These are phyloP conservation scores for Corbicula japonica DNA, from an alignment of 2,888 invertebrate genomes.

Conservation along the genomic window DNA sequence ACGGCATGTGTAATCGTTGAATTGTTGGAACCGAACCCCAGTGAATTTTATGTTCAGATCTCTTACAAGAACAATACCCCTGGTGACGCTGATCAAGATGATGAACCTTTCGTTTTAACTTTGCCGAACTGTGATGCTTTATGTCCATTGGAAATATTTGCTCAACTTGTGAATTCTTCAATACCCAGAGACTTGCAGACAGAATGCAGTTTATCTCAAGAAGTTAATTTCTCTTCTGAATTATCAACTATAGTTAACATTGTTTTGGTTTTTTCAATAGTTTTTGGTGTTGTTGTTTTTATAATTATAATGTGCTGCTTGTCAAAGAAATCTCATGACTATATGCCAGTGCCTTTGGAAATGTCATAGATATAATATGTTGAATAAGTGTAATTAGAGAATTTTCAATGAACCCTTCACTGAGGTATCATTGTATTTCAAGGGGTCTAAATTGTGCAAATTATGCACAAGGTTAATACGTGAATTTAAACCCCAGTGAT, in stretches of 20 bases:
- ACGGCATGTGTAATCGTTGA: slow-evolving; percentile 62
- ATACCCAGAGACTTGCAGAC: slow-evolving; percentile 26
- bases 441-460: too few species aligned
- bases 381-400: too few species aligned
- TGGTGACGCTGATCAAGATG: slow-evolving; percentile 39
- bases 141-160: slow-evolving; percentile 41
- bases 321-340: slow-evolving; percentile 21
- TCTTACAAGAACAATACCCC: slow-evolving; percentile 63
- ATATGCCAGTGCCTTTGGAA: slow-evolving; percentile 50
- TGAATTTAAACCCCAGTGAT: too few species aligned
- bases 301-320: slow-evolving; percentile 7
- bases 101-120: slow-evolving; percentile 26
- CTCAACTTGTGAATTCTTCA: slow-evolving; percentile 29
- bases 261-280: slow-evolving; percentile 13
- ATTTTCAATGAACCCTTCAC: too few species aligned
- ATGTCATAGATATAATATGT: too few species aligned
- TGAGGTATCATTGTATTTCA: too few species aligned
- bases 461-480: too few species aligned
- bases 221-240: slow-evolving; percentile 13
- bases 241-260: slow-evolving; percentile 21
- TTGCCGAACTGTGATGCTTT: slow-evolving; percentile 32
- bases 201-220: slow-evolving; percentile 34
- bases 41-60: slow-evolving; percentile 48
- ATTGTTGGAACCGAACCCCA: slow-evolving; percentile 41
- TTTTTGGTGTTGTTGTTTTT: slow-evolving; percentile 8